Evolutionary conservation across 92 coral and sea anemone genomes (phyloP).

Genomic region (Epizoanthus scotinus): DNA sequence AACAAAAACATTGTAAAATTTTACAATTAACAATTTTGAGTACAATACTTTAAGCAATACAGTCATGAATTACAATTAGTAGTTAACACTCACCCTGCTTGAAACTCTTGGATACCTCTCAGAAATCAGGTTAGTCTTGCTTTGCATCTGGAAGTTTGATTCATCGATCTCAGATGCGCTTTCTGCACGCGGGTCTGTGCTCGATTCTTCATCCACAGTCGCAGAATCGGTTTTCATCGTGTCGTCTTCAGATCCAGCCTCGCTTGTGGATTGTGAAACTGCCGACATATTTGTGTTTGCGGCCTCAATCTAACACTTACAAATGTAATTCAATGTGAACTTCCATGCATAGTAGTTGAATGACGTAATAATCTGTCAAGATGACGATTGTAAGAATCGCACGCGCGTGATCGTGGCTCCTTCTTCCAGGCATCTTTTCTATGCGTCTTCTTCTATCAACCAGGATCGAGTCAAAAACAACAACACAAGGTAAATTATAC

Average conservation of each 20-base stretch:
- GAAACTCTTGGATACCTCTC: constrained; percentile 19
- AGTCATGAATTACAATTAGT: not conserved
- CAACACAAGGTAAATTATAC: no score
- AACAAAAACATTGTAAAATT: no score
- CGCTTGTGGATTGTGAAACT: not conserved
- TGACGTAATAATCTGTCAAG: constrained; percentile 17
- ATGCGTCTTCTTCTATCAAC: no score
- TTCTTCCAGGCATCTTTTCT: no score
- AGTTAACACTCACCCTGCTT: constrained; percentile 3
- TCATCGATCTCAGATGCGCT: constrained; percentile 21
- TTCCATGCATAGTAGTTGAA: not conserved
- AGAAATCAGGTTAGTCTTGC: constrained; percentile 1
- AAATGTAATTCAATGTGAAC: not conserved
- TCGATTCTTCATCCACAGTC: constrained; percentile 12
- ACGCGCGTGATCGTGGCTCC: not conserved
- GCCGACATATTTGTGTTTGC: constrained; percentile 8
- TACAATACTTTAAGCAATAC: not conserved
- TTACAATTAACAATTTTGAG: not conserved
- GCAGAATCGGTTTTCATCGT: constrained; percentile 2
- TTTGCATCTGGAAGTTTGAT: constrained; percentile 5
- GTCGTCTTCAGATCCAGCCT: not conserved
- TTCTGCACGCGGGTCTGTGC: not conserved
- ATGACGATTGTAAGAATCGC: not conserved
- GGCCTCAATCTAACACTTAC: not conserved
- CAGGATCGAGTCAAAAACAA: no score